Evolutionary conservation across 1,140 invertebrate genomes (phyloP), one percentile per base, ranked within the genome.

Genomic region (Drosophila lacteicornis): DNA sequence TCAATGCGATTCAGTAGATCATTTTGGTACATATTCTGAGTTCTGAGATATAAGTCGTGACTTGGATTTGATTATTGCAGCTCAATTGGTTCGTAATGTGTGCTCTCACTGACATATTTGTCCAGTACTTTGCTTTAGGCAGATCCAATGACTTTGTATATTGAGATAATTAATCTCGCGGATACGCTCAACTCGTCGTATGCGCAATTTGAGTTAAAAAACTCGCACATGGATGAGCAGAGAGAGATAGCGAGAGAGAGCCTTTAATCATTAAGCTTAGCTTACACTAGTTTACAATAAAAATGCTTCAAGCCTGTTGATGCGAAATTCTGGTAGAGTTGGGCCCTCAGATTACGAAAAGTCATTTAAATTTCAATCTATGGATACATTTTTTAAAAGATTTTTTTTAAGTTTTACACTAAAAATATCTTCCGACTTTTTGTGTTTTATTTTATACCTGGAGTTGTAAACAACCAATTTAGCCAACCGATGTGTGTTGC

Each of bases 151-250:
- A 25, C 17, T 25, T 8, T 22, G 13, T 45, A 15, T 57, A 55
- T 77, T 60, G 43, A 59, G 47, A 47, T 85, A 81, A 86, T 82
- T 69, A 78, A 78, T 57, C 66, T 63, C 51, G 57, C 46, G 65
- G 15, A 7, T n/a, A 43, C 53, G 75, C 36, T 75, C 40, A 81
- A 71, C 75, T 40, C 47, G 46, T 60, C 75, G 70, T 82, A 73
- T 82, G 42, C 82, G 75, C 75, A 71, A 73, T 86, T 62, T 66
- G 49, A 76, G 68, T 12, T 50, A 3, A 9, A 66, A 66, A 71
- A 22, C 43, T 36, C 43, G 63, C 25, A 83, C 50, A 66, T 68
- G 70, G 8, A 58, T 33, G 60, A 6, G 19, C 33, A 66, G 42
- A 43, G 40, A 71, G 6, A 70, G 33, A 7, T 22, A 22, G 2